phyloP scores from a whole-genome alignment of 1,140 invertebrate species.

The Drosophila parabipectinata region DNA sequence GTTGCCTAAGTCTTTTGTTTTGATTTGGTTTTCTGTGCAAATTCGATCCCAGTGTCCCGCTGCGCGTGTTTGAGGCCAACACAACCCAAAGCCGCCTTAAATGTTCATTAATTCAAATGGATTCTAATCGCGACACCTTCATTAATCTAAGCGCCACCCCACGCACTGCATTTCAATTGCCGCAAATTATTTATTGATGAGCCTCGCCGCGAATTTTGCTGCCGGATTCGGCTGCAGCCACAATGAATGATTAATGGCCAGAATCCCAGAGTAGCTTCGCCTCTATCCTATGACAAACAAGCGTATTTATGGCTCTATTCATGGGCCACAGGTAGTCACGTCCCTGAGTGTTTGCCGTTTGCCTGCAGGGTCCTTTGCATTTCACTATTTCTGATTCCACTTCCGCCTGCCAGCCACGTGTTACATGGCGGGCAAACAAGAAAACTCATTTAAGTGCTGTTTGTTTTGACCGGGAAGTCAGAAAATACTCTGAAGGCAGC shows the following conservation, averaged over 20 bases:
- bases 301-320: constrained; percentile 57
- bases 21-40: constrained; percentile 8
- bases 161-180: constrained; percentile 67
- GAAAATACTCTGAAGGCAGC: not conserved
- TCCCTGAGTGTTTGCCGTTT: constrained; percentile 38
- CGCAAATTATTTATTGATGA: constrained; percentile 66
- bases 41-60: constrained; percentile 32
- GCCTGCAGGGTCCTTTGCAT: constrained; percentile 42
- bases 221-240: constrained; percentile 44
- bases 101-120: constrained; percentile 81
- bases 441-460: constrained; percentile 66
- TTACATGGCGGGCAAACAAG: constrained; percentile 64
- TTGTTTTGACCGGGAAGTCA: constrained; percentile 52
- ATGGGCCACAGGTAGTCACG: constrained; percentile 45
- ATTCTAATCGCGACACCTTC: constrained; percentile 72
- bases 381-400: constrained; percentile 32
- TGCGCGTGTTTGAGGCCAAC: constrained; percentile 70
- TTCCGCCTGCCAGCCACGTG: constrained; percentile 67
- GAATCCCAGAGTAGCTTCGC: constrained; percentile 5
- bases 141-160: constrained; percentile 77
- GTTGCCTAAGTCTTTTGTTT: constrained; percentile 80
- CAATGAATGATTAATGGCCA: constrained; percentile 66
- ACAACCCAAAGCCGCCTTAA: constrained; percentile 60
- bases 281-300: constrained; percentile 55
- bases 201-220: constrained; percentile 43